Percentiles rank a stretch among this genome's conserved stretches.
These are phyloP conservation scores for Ferdinandea cuprea DNA, from an alignment of 2,888 invertebrate genomes.

Conservation along the genomic window DNA sequence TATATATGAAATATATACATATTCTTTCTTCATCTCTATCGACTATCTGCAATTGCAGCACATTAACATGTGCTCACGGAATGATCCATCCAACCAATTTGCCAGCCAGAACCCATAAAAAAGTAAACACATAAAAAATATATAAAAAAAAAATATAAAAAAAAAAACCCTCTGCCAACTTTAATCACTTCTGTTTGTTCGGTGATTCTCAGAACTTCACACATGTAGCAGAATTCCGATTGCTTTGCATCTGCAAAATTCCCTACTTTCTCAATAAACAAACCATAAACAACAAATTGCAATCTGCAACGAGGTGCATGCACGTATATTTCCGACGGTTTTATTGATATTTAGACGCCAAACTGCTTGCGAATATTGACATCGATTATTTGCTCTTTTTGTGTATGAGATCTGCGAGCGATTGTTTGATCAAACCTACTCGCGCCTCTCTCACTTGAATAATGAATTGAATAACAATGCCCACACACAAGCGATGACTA, in stretches of 20 bases:
- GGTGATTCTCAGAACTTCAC: constrained; percentile 29
- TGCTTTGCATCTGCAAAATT: constrained; percentile 56
- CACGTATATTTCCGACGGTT: constrained; percentile 55
- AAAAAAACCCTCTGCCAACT: background rate
- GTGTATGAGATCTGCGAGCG: background rate
- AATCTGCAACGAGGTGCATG: constrained; percentile 26
- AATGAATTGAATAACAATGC: constrained; percentile 3
- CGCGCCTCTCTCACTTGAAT: background rate
- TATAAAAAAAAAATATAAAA: no score
- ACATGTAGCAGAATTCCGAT: constrained; percentile 37
- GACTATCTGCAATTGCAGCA: no score
- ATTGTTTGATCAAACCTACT: constrained; percentile 20
- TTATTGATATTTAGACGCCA: constrained; percentile 71
- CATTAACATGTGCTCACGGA: no score
- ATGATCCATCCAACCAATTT: no score
- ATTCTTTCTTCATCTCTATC: no score
- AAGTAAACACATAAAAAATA: background rate
- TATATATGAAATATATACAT: no score
- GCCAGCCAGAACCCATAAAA: constrained; percentile 1
- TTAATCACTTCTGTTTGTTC: constrained; percentile 12
- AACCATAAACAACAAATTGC: constrained; percentile 45
- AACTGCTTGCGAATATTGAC: constrained; percentile 7
- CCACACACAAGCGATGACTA: constrained; percentile 30
- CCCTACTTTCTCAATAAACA: constrained; percentile 58
- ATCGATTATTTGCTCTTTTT: background rate